These are phyloP conservation scores for Motacilla tschutschensis DNA, from an alignment of 2,113 vertebrate species.

Conservation along the genomic window DNA sequence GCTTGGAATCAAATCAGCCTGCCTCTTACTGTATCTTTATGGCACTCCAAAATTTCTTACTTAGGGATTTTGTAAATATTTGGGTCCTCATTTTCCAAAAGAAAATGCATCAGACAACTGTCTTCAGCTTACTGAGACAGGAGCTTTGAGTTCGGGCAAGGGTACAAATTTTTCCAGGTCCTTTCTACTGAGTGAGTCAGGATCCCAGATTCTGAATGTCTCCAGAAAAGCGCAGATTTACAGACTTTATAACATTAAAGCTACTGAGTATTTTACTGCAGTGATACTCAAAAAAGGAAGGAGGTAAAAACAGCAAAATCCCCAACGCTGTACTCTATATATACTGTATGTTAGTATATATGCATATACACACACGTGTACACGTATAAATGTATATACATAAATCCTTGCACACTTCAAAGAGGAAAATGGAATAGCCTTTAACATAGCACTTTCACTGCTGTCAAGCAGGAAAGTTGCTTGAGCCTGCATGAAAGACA, in stretches of 20 bases:
- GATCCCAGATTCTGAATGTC: not conserved
- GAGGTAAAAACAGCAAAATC: accelerated
- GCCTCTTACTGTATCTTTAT: not conserved
- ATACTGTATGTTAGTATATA: not conserved
- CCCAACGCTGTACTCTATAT: not conserved
- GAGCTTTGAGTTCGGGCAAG: accelerated
- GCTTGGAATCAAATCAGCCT: not conserved
- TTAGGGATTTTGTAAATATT: not conserved
- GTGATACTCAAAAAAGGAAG: accelerated
- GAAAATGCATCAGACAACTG: not conserved
- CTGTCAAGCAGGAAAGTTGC: not conserved
- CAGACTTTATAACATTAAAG: not conserved
- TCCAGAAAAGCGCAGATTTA: not conserved
- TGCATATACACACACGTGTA: accelerated
- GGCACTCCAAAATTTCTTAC: not conserved
- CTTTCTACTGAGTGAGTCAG: not conserved
- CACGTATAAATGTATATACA: accelerated
- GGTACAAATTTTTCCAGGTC: not conserved
- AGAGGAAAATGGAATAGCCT: not conserved
- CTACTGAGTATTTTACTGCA: not conserved
- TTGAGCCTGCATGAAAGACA: not conserved
- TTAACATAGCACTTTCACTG: not conserved
- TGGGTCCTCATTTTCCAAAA: not conserved
- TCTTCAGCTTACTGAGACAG: not conserved
- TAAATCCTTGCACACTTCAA: not conserved